Evolutionary conservation across 1,140 invertebrate species (phyloP).

Genomic region (Psilanteris sp.): DNA sequence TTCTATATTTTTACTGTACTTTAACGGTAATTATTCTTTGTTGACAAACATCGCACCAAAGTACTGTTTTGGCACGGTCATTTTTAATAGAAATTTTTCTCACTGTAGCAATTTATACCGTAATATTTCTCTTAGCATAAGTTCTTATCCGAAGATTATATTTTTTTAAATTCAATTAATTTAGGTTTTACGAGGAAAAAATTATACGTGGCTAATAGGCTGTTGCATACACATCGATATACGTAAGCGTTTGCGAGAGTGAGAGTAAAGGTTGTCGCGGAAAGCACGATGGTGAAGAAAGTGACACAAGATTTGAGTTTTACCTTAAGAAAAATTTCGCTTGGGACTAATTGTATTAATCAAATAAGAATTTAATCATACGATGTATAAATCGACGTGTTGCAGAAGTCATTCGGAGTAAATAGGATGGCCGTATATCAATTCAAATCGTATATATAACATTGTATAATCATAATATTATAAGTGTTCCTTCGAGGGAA

Average conservation of each 20-base stretch:
- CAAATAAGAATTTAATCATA: background rate
- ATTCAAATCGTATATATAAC: slow-evolving; percentile 5
- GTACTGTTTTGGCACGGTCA: no score
- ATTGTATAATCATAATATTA: slow-evolving; percentile 2
- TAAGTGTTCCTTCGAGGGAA: no score
- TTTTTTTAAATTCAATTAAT: slow-evolving; percentile 74
- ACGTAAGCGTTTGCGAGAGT: slow-evolving; percentile 1
- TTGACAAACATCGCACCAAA: no score
- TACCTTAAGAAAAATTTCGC: no score
- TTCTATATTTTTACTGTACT: no score
- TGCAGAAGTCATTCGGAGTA: background rate
- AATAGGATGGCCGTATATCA: background rate
- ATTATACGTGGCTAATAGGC: slow-evolving; percentile 7
- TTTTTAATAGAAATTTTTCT: no score
- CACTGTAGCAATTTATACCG: no score
- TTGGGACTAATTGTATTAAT: background rate
- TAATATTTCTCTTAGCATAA: no score
- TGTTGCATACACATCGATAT: slow-evolving; percentile 11
- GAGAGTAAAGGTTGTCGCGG: no score
- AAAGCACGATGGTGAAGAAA: no score
- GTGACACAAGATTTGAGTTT: no score
- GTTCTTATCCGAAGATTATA: slow-evolving; percentile 73
- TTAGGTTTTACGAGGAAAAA: slow-evolving; percentile 67
- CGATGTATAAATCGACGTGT: background rate
- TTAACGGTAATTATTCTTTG: no score